Percentiles rank a stretch among this genome's conserved stretches.
phyloP scores from a whole-genome alignment of 1,140 invertebrate genomes.

The Drosophila kanapiae region DNA sequence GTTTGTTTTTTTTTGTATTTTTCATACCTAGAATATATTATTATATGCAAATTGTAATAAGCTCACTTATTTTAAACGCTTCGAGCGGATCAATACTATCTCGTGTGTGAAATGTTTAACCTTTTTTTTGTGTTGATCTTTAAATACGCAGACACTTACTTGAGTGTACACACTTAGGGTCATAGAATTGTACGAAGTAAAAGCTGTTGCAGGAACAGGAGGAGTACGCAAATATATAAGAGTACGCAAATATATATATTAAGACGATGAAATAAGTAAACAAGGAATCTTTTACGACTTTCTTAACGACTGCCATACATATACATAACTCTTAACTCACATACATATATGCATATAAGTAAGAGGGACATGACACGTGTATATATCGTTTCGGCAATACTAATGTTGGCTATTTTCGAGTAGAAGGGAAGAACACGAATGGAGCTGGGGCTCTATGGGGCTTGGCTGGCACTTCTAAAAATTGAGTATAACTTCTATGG shows the following conservation, averaged over 20 bases:
- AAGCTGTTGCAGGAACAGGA: slow-evolving; percentile 24
- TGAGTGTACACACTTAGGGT: slow-evolving; percentile 62
- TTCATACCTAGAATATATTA: slow-evolving; percentile 43
- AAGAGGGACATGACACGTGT: slow-evolving; percentile 16
- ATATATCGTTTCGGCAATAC: slow-evolving; percentile 26
- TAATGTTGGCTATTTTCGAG: slow-evolving; percentile 7
- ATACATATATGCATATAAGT: slow-evolving; percentile 34
- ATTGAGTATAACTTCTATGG: no score
- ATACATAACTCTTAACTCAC: slow-evolving; percentile 42
- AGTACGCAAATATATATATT: no score
- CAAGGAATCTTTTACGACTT: slow-evolving; percentile 80
- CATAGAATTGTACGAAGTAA: slow-evolving; percentile 58
- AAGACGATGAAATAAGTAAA: slow-evolving; percentile 44
- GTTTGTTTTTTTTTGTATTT: slow-evolving; percentile 28
- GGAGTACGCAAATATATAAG: slow-evolving; percentile 35
- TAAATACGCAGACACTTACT: slow-evolving; percentile 36
- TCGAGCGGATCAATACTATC: slow-evolving; percentile 36
- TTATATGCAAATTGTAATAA: slow-evolving; percentile 36
- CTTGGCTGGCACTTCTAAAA: background rate
- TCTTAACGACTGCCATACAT: slow-evolving; percentile 82
- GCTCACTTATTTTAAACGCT: slow-evolving; percentile 46
- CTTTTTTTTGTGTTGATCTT: slow-evolving; percentile 38
- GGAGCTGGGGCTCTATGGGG: background rate
- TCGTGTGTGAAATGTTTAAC: slow-evolving; percentile 44
- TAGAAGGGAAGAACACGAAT: background rate